These are phyloP conservation scores for Otis tarda DNA, from an alignment of 2,113 vertebrate genomes.

Conservation along the genomic window DNA sequence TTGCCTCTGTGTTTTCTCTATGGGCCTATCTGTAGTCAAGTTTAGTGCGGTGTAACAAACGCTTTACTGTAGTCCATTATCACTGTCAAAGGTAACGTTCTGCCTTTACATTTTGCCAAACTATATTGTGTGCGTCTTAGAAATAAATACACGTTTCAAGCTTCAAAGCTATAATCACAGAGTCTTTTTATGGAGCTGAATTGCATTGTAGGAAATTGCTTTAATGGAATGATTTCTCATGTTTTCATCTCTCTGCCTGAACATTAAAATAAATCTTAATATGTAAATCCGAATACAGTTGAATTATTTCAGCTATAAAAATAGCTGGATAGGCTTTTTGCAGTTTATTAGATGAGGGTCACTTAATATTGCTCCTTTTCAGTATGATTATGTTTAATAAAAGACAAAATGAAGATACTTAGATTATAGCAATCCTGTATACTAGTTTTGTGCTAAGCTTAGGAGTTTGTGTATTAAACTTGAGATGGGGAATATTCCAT, in stretches of 20 bases:
- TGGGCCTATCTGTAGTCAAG: neutral
- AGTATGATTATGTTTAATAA: slow-evolving; percentile 7
- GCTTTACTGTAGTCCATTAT: neutral
- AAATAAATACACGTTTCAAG: slow-evolving; percentile 45
- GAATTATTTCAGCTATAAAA: slow-evolving; percentile 37
- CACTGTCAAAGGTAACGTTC: neutral
- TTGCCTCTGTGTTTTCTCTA: neutral
- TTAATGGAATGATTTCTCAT: slow-evolving; percentile 51
- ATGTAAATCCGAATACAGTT: neutral
- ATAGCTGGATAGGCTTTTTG: slow-evolving; percentile 10
- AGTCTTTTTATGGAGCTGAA: slow-evolving; percentile 37
- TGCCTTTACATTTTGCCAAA: neutral
- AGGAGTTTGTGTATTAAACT: neutral
- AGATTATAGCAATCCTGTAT: neutral
- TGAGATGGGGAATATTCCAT: neutral
- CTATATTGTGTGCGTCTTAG: neutral
- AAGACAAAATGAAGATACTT: slow-evolving; percentile 1
- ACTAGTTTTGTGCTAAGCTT: neutral
- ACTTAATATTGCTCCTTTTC: neutral
- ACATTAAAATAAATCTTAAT: slow-evolving; percentile 43
- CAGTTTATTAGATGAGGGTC: slow-evolving; percentile 29
- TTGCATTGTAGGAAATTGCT: slow-evolving; percentile 42
- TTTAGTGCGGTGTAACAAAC: neutral
- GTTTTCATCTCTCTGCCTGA: slow-evolving; percentile 38
- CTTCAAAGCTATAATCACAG: slow-evolving; percentile 43